Conservation (phyloP, 2,113 vertebrate species). For the Chauna torquata region DNA sequence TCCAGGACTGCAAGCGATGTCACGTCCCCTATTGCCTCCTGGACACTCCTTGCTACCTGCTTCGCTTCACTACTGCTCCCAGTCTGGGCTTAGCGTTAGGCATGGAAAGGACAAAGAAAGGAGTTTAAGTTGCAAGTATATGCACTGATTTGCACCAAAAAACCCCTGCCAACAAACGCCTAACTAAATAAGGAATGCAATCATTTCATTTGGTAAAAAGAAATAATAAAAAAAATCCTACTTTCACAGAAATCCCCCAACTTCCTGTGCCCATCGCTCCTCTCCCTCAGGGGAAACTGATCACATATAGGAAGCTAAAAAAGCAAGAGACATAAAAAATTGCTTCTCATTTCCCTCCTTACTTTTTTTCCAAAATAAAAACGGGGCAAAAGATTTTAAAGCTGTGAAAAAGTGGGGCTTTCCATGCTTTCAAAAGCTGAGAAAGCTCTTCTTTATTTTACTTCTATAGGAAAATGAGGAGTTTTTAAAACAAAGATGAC, state of each 20-base stretch:
- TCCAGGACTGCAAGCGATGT: background rate
- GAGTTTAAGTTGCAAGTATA: background rate
- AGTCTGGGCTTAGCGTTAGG: background rate
- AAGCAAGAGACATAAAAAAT: background rate
- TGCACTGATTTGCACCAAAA: background rate
- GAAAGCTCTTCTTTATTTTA: background rate
- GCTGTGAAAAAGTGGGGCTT: background rate
- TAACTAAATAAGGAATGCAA: background rate
- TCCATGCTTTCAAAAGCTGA: background rate
- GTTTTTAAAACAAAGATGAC: background rate
- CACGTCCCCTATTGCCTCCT: accelerated
- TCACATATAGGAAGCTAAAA: background rate
- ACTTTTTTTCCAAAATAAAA: background rate
- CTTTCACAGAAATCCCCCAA: background rate
- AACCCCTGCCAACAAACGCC: accelerated
- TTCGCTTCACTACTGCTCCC: background rate
- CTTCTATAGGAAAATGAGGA: background rate
- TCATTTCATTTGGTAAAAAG: background rate
- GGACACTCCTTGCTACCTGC: background rate
- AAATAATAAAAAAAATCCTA: background rate
- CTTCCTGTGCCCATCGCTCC: background rate
- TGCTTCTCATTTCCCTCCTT: background rate
- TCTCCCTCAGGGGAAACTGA: background rate
- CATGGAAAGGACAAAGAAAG: background rate
- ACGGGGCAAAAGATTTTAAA: background rate